Evolutionary conservation across 2,888 invertebrate species (phyloP).

Genomic region (Morpho achilles): DNA sequence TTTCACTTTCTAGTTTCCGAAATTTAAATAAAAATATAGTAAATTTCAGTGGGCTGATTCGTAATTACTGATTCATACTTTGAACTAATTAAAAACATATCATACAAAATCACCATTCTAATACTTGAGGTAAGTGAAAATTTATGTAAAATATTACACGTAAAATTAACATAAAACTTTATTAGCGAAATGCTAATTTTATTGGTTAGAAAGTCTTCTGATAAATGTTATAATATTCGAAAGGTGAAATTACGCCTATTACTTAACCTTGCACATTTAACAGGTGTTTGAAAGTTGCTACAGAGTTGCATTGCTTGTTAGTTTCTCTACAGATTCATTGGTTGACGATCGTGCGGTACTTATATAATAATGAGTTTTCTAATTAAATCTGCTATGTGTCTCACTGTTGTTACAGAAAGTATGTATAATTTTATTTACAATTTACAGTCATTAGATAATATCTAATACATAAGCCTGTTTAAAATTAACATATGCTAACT

Average conservation of each 20-base stretch:
- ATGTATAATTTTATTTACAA: conserved; percentile 33
- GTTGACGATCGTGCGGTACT: conserved; percentile 25
- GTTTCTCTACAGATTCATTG: conserved; percentile 33
- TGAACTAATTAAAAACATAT: too few species aligned
- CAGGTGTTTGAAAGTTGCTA: conserved; percentile 37
- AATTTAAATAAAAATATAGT: too few species aligned
- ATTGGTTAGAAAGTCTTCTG: conserved; percentile 54
- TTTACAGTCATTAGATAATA: too few species aligned
- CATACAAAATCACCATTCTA: too few species aligned
- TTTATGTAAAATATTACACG: not conserved
- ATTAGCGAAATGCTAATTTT: conserved; percentile 28
- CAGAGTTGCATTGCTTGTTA: conserved; percentile 31
- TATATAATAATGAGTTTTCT: conserved; percentile 36
- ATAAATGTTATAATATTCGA: conserved; percentile 61
- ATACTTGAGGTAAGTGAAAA: not conserved
- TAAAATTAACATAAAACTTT: conserved; percentile 12
- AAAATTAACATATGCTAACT: too few species aligned
- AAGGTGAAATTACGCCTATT: conserved; percentile 62
- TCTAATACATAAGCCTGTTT: too few species aligned
- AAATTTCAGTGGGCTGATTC: too few species aligned
- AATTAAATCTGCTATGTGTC: conserved; percentile 53
- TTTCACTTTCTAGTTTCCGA: not conserved
- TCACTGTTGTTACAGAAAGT: conserved; percentile 52
- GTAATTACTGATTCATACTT: too few species aligned
- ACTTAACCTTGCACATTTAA: conserved; percentile 43